Evolutionary conservation across 2,888 invertebrate genomes (phyloP).

Genomic region (Cenopis cana): DNA sequence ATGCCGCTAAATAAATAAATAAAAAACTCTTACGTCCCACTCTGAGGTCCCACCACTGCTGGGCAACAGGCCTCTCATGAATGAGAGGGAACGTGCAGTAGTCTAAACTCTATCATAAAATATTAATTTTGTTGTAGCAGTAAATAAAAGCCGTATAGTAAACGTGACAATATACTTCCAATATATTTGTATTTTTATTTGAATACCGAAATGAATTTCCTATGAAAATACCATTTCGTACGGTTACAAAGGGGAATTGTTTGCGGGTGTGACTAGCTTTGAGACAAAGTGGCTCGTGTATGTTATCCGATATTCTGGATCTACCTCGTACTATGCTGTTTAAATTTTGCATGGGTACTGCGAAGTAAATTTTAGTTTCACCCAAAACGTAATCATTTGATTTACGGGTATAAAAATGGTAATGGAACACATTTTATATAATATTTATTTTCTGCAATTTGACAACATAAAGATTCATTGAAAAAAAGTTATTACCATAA

Average conservation of each 20-base stretch:
- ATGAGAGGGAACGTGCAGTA: too few relatives aligned
- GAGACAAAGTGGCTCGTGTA: conserved; percentile 14
- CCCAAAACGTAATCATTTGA: not conserved
- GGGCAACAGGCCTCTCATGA: too few relatives aligned
- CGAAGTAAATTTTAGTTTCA: not conserved
- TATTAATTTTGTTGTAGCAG: not conserved
- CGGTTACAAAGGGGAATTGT: conserved; percentile 27
- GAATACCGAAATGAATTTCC: conserved; percentile 2
- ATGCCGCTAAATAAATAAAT: too few relatives aligned
- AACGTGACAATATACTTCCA: not conserved
- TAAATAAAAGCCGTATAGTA: not conserved
- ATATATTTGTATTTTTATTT: not conserved
- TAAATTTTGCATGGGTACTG: not conserved
- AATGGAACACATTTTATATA: too few relatives aligned
- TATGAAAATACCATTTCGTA: conserved; percentile 10
- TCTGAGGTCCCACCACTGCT: too few relatives aligned
- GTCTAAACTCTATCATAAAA: too few relatives aligned
- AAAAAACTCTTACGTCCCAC: too few relatives aligned
- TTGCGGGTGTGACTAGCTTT: conserved; percentile 23
- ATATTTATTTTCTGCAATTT: too few relatives aligned
- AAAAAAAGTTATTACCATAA: too few relatives aligned
- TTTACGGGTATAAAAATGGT: too few relatives aligned
- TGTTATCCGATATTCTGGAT: conserved; percentile 18
- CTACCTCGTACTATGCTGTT: not conserved
- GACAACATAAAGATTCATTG: too few relatives aligned